These are phyloP conservation scores for Cheirogaleus medius DNA, from an alignment of 2,113 vertebrate genomes.

Conservation along the genomic window DNA sequence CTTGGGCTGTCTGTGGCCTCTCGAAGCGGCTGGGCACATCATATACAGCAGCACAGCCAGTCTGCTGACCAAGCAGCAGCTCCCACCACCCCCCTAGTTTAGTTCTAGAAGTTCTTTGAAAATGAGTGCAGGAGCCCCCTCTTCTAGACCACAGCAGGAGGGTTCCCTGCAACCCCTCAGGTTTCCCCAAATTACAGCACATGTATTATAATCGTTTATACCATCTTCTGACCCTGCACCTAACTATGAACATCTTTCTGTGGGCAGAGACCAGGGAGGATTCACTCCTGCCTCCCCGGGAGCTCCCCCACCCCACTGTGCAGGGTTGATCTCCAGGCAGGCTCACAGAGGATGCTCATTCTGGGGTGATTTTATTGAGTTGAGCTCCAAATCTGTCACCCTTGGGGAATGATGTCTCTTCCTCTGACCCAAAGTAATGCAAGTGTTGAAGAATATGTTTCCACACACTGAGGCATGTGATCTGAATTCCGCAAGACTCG, in stretches of 20 bases:
- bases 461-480: background rate
- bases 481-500: background rate
- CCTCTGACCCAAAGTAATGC: background rate
- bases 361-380: background rate
- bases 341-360: background rate
- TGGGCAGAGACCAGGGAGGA: background rate
- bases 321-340: background rate
- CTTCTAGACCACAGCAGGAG: background rate
- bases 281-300: background rate
- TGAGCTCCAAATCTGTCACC: background rate
- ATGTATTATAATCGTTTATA: background rate
- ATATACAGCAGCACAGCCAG: background rate
- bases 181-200: background rate
- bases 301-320: background rate
- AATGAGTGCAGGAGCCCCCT: background rate
- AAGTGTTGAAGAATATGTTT: background rate
- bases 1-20: background rate
- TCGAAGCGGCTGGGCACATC: fast-evolving
- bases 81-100: background rate
- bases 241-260: background rate
- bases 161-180: background rate
- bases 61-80: background rate
- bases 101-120: background rate
- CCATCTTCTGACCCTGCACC: background rate
- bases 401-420: fast-evolving